Percentiles rank a stretch among this genome's conserved stretches.
Conservation (phyloP, 2,113 vertebrate genomes). For the Malaclemys terrapin region DNA sequence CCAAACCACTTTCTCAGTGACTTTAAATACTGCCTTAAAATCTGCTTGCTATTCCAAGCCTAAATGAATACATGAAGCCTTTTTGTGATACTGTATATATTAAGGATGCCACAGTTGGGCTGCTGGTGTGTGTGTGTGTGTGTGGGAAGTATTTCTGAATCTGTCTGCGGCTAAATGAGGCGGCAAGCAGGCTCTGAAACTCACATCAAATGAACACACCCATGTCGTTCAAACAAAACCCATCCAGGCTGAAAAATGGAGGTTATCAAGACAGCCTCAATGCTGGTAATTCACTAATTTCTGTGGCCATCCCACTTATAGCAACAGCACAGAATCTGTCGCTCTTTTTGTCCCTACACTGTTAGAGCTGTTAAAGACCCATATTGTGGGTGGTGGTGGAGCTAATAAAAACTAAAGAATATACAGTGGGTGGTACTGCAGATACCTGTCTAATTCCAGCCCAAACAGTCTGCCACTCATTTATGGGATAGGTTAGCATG, state of each 20-base stretch:
- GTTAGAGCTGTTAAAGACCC: not conserved
- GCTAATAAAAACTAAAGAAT: not conserved
- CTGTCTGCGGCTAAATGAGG: not conserved
- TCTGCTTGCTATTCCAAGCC: not conserved
- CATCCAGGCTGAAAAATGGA: not conserved
- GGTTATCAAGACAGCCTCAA: not conserved
- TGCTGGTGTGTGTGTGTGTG: not conserved
- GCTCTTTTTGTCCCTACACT: not conserved
- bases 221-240: not conserved
- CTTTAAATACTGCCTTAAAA: not conserved
- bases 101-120: not conserved
- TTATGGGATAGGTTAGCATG: not conserved
- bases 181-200: not conserved
- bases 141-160: not conserved
- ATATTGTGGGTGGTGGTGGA: not conserved
- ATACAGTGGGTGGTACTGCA: not conserved
- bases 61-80: not conserved
- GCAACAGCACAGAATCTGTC: not conserved
- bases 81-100: not conserved
- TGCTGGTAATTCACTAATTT: not conserved
- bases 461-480: not conserved
- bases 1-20: not conserved
- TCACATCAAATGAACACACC: not conserved
- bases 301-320: not conserved
- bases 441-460: not conserved